Evolutionary conservation across 30 jellyfish, hydroid and myxozoan genomes (phyloP).

Genomic region (Cassiopea andromeda): DNA sequence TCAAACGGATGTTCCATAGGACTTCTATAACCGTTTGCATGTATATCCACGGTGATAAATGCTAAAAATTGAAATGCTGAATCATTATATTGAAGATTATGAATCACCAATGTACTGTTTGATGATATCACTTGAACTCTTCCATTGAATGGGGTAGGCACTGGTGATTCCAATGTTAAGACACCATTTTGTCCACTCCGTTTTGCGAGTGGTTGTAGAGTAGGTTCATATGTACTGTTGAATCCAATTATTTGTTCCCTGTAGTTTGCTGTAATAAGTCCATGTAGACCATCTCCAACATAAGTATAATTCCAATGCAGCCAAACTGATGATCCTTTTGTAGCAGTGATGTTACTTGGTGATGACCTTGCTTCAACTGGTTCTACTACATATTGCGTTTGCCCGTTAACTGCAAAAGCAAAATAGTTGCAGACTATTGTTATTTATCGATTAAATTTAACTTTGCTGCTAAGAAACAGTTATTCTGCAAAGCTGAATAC

Average conservation of each 20-base stretch:
- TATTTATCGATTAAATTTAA: too few relatives aligned
- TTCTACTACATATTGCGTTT: neutral
- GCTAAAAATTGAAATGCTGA: constrained; percentile 5
- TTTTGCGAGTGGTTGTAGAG: constrained; percentile 7
- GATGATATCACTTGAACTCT: constrained; percentile 25
- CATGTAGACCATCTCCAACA: constrained; percentile 5
- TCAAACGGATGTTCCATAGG: too few relatives aligned
- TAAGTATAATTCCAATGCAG: constrained; percentile 32
- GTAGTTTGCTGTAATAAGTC: neutral
- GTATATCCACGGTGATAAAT: neutral
- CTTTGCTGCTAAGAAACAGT: too few relatives aligned
- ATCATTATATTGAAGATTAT: constrained; percentile 22
- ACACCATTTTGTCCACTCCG: constrained; percentile 12
- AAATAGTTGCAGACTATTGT: too few relatives aligned
- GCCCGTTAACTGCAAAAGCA: neutral
- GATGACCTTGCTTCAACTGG: constrained; percentile 43
- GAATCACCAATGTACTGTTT: constrained; percentile 40
- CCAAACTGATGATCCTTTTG: constrained; percentile 36
- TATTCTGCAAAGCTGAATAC: too few relatives aligned
- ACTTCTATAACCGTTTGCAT: neutral
- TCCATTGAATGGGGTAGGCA: constrained; percentile 31
- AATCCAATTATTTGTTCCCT: neutral
- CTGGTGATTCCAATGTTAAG: neutral
- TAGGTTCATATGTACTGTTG: neutral
- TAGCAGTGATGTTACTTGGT: constrained; percentile 36